Base-by-base conservation (phyloP, 2,797 vertebrate genomes). In the Notolabrus celidotus region DNA sequence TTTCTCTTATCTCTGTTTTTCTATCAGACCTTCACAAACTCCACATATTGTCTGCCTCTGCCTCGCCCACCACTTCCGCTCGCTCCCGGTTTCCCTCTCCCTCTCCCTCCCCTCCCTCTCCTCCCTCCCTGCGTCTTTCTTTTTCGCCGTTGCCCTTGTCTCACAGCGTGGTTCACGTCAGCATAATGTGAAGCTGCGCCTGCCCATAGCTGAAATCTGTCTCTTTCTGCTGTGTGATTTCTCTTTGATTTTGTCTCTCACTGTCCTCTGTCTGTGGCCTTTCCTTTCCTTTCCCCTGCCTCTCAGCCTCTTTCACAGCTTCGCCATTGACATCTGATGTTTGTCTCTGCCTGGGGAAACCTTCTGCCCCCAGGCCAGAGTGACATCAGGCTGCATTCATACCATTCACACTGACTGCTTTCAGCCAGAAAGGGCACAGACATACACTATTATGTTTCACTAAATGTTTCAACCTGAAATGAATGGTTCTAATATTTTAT, bases 41-140 rank as follows among this genome's bases (percentile, higher is more conserved):
- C 85, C 60, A 82, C 82, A 67, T 74, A 86, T 83, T 87, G 83
- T 88, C 85, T 83, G 79, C 69, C 23, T 39, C 69, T 70, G 51
- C 77, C 83, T 86, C 83, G 66, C 90, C 89, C 91, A 90, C 92
- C 73, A 81, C 88, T 89, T 88, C 86, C 86, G 83, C 91, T 89
- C 87, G 73, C 83, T 84, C 81, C 33, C 74, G 53, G 15, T 36
- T 51, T 39, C 45, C 29, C 65, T 66, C 73, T 79, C 65, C 25
- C 56, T 66, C 63, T n/a, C n/a, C n/a, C n/a, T n/a, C n/a, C n/a
- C n/a, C n/a, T n/a, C n/a, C n/a, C n/a, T n/a, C n/a, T n/a, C 25
- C 59, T 77, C 7, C 39, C 51, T 78, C 82, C 57, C 47, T 70
- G 42, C 22, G 1, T 60, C 53, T 81, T 58, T 20, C 69, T 63